These are phyloP conservation scores for Pagrus major DNA, from an alignment of 2,113 vertebrate species.

Conservation along the genomic window DNA sequence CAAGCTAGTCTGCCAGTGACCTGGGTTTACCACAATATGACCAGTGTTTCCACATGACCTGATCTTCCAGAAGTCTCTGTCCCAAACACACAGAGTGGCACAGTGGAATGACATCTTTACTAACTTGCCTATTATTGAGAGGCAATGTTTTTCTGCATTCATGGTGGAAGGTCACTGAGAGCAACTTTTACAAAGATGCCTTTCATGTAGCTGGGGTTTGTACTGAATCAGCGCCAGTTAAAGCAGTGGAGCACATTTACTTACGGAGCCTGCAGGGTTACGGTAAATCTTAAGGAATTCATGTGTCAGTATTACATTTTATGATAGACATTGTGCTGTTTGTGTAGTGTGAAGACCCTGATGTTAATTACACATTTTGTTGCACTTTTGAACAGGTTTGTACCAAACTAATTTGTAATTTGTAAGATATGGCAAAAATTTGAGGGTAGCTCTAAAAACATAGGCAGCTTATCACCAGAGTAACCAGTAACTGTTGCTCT, in stretches of 20 bases:
- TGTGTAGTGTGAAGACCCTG: not conserved
- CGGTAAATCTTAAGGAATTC: not conserved
- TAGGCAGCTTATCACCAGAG: no score
- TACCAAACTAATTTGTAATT: not conserved
- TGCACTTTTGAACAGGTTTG: not conserved
- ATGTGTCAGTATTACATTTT: not conserved
- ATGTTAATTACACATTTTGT: not conserved
- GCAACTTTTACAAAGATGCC: constrained; percentile 27
- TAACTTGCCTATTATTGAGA: constrained; percentile 42
- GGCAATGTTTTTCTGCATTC: constrained; percentile 30
- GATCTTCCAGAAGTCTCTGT: constrained; percentile 14
- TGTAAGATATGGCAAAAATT: no score
- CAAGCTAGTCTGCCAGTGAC: constrained; percentile 35
- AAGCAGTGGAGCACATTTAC: constrained; percentile 11
- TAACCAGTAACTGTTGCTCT: no score
- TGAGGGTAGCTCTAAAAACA: no score
- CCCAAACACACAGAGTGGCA: constrained; percentile 36
- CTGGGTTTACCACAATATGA: constrained; percentile 40
- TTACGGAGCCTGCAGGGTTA: not conserved
- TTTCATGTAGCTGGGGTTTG: constrained; percentile 49
- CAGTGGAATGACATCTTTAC: constrained; percentile 22
- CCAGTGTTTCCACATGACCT: constrained; percentile 56
- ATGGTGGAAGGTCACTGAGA: constrained; percentile 28
- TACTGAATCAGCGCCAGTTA: constrained; percentile 37
- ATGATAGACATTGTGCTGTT: not conserved